Evolutionary conservation across 2,113 vertebrate species (phyloP).

Genomic region (Lepisosteus oculatus): DNA sequence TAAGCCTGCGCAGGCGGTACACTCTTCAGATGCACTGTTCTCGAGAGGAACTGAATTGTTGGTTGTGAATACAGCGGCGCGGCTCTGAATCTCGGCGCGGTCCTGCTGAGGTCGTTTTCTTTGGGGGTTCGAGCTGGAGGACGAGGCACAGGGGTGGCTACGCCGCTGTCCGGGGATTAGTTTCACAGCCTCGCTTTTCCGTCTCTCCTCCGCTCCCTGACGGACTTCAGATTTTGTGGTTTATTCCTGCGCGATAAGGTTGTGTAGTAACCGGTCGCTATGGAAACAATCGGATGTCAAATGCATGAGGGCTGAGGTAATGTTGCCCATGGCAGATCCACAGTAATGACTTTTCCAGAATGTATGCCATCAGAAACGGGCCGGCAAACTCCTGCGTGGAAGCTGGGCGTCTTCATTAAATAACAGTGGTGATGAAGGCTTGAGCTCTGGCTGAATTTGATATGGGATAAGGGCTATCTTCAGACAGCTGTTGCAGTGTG

Average conservation of each 20-base stretch:
- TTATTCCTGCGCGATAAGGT: background rate
- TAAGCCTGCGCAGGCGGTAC: no score
- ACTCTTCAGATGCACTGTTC: no score
- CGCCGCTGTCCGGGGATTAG: background rate
- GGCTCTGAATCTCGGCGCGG: no score
- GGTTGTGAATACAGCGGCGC: no score
- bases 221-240: background rate
- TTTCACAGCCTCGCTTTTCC: background rate
- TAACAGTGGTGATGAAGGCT: background rate
- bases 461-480: no score
- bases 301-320: background rate
- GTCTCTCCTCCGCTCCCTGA: background rate
- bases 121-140: background rate
- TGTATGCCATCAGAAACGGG: background rate
- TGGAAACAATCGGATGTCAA: background rate
- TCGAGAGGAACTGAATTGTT: no score
- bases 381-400: background rate
- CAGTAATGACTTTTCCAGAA: background rate
- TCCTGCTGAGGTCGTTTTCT: no score
- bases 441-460: no score
- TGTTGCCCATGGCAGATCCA: background rate
- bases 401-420: background rate
- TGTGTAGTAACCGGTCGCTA: constrained; percentile 4
- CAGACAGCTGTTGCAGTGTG: no score
- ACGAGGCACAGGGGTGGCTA: background rate